Conservation (phyloP, 2,888 invertebrate species). For the Serripes groenlandicus region DNA sequence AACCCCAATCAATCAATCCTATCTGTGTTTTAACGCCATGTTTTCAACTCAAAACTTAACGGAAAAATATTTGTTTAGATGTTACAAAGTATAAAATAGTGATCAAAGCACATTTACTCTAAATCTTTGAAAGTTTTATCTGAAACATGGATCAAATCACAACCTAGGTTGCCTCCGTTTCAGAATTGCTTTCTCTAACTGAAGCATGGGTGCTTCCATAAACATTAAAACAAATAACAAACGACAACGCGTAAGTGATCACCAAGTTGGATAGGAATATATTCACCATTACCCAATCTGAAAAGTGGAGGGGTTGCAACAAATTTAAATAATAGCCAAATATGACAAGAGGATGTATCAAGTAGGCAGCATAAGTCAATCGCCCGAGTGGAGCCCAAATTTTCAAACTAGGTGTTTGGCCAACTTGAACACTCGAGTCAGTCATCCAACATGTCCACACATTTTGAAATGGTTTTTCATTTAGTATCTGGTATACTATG, state of each 20-base stretch:
- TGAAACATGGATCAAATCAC: no score
- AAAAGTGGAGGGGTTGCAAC: constrained; percentile 54
- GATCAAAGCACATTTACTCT: no score
- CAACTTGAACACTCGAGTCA: no score
- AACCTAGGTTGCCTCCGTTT: background rate
- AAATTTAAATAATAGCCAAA: constrained; percentile 55
- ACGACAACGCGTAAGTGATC: constrained; percentile 64
- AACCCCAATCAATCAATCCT: no score
- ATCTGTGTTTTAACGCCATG: no score
- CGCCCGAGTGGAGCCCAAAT: constrained; percentile 95
- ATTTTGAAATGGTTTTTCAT: no score
- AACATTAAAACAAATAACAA: constrained; percentile 67
- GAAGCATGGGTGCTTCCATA: constrained; percentile 73
- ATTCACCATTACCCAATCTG: constrained; percentile 60
- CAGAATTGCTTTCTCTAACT: constrained; percentile 59
- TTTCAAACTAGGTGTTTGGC: constrained; percentile 92
- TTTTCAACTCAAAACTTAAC: no score
- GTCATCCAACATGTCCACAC: constrained; percentile 88
- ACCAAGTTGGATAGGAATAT: constrained; percentile 57
- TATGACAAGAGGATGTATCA: constrained; percentile 86
- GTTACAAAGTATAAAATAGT: no score
- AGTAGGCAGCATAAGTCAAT: constrained; percentile 97
- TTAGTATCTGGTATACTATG: no score
- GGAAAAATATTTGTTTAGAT: no score
- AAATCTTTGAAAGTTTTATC: no score